A percentile compares a stretch with the other conserved stretches of the same genome.
These are phyloP conservation scores for Borostomias antarcticus DNA, from an alignment of 2,797 vertebrate species.

Conservation along the genomic window DNA sequence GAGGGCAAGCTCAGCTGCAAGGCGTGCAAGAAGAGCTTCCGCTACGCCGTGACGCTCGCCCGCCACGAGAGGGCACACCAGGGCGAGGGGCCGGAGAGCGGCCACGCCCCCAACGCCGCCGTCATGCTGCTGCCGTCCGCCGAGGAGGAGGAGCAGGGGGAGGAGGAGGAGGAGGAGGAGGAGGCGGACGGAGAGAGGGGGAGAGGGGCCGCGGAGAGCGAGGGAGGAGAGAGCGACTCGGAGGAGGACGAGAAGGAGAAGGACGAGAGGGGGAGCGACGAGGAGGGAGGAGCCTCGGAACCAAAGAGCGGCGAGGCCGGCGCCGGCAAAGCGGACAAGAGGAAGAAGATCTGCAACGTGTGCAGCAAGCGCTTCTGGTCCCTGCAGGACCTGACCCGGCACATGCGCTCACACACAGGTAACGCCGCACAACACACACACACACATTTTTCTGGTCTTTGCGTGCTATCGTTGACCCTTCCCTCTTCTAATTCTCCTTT, in stretches of 20 bases:
- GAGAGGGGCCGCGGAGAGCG: slow-evolving; percentile 59
- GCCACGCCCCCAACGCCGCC: slow-evolving; percentile 19
- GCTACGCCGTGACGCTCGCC: slow-evolving; percentile 87
- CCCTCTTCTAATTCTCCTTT: not conserved
- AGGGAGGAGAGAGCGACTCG: slow-evolving; percentile 72
- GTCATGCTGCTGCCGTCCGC: not conserved
- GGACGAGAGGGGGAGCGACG: slow-evolving; percentile 83
- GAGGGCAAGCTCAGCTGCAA: slow-evolving; percentile 85
- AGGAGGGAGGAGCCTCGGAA: slow-evolving; percentile 77
- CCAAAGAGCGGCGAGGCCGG: slow-evolving; percentile 79
- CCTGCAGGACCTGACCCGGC: slow-evolving; percentile 94
- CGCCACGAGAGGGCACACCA: slow-evolving; percentile 89
- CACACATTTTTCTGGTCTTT: not conserved
- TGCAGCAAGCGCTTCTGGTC: slow-evolving; percentile 98
- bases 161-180: slow-evolving; percentile 65
- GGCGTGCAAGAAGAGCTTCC: slow-evolving; percentile 91
- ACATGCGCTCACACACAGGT: slow-evolving; percentile 98
- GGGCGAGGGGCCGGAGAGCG: slow-evolving; percentile 62
- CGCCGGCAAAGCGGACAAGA: slow-evolving; percentile 88
- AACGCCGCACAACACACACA: slow-evolving; percentile 5
- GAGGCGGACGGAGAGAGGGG: slow-evolving; percentile 57
- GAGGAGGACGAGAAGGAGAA: slow-evolving; percentile 75
- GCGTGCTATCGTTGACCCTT: not conserved
- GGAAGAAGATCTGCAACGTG: slow-evolving; percentile 95
- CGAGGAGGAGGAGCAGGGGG: slow-evolving; percentile 52